phyloP scores from a whole-genome alignment of 2,888 invertebrate genomes.

The Cryptosula pallasiana region DNA sequence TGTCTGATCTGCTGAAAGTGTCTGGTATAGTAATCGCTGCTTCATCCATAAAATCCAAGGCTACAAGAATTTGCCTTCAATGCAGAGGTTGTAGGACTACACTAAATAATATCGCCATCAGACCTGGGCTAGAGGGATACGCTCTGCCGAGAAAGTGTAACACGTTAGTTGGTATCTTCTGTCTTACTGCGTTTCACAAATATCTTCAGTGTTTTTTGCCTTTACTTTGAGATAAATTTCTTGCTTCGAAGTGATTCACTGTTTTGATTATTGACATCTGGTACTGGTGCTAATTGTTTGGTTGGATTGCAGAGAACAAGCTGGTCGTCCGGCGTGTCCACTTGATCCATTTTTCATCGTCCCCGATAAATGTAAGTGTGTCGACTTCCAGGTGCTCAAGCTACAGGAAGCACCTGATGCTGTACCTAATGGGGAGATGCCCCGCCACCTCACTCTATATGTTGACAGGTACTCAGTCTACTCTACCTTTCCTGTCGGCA shows the following conservation, averaged over 20 bases:
- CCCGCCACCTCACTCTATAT: slow-evolving; percentile 88
- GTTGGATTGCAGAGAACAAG: slow-evolving; percentile 92
- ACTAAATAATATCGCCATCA: slow-evolving; percentile 80
- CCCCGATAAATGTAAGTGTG: slow-evolving; percentile 94
- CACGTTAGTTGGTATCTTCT: slow-evolving; percentile 65
- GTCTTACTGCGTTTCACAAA: too few relatives aligned
- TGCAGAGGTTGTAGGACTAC: slow-evolving; percentile 87
- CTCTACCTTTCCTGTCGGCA: too few relatives aligned
- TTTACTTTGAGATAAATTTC: too few relatives aligned
- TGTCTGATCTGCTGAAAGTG: slow-evolving; percentile 87
- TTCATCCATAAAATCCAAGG: slow-evolving; percentile 89
- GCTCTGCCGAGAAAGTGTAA: slow-evolving; percentile 88
- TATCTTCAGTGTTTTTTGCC: too few relatives aligned
- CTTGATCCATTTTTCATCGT: slow-evolving; percentile 96
- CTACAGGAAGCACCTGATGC: slow-evolving; percentile 91
- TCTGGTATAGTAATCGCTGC: slow-evolving; percentile 92
- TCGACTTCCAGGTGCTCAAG: slow-evolving; percentile 96
- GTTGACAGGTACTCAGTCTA: slow-evolving; percentile 66
- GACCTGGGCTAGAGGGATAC: slow-evolving; percentile 93
- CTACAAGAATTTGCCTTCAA: slow-evolving; percentile 88
- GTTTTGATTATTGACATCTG: too few relatives aligned
- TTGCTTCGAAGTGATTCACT: too few relatives aligned
- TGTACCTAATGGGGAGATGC: slow-evolving; percentile 95
- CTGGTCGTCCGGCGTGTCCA: slow-evolving; percentile 86
- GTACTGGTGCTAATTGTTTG: too few relatives aligned